Conservation (phyloP, 2,113 vertebrate genomes). For the Malurus elegans region DNA sequence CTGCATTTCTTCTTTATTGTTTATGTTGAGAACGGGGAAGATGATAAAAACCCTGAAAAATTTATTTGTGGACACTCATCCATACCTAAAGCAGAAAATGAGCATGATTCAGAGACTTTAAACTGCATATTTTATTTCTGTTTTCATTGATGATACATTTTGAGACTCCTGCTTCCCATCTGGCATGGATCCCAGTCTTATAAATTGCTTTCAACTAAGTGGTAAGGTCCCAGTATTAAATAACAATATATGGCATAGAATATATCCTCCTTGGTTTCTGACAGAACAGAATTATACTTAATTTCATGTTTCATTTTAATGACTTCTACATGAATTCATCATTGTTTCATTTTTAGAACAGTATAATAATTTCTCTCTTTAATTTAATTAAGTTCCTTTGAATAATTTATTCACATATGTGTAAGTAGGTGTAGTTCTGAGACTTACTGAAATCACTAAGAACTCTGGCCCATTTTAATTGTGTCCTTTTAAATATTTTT, state of each 20-base stretch:
- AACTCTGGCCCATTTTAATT: background rate
- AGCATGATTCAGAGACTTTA: background rate
- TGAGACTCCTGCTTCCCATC: background rate
- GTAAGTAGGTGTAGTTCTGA: background rate
- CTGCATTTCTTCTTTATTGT: background rate
- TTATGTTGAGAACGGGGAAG: background rate
- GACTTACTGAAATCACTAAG: background rate
- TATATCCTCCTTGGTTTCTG: background rate
- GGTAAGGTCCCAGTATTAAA: background rate
- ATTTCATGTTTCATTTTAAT: background rate
- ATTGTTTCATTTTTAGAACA: background rate
- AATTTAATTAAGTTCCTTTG: background rate
- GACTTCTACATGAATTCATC: background rate
- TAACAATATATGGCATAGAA: background rate
- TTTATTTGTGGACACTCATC: background rate
- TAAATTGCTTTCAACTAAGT: background rate
- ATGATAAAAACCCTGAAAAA: background rate
- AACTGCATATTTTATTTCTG: background rate
- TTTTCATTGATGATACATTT: background rate
- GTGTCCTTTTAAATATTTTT: background rate
- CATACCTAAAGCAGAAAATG: background rate
- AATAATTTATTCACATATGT: slow-evolving; percentile 6
- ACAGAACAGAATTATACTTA: background rate
- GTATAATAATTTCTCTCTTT: background rate
- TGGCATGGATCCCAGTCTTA: background rate